Conservation (phyloP, 2,113 vertebrate species). For the Scartelaos histophorus region DNA sequence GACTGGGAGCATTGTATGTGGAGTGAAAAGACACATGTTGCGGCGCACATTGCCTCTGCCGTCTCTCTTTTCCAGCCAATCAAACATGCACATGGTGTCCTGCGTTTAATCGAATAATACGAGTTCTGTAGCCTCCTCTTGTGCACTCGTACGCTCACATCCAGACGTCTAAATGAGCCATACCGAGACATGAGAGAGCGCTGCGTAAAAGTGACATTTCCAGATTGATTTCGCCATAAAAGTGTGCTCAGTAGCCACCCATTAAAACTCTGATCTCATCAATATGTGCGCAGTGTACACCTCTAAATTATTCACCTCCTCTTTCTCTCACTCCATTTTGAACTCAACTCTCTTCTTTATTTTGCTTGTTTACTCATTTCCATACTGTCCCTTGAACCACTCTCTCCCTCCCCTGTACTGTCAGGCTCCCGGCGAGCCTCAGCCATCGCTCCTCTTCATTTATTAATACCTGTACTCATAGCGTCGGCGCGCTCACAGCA, state of each 20-base stretch:
- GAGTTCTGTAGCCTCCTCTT: background rate
- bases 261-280: conserved; percentile 86
- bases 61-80: background rate
- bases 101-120: background rate
- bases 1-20: conserved; percentile 22
- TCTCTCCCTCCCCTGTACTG: conserved; percentile 53
- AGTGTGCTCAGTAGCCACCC: conserved; percentile 82
- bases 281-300: conserved; percentile 77
- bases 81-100: conserved; percentile 1
- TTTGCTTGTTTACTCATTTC: conserved; percentile 39
- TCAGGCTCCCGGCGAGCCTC: conserved; percentile 66
- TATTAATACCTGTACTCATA: conserved; percentile 73
- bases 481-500: conserved; percentile 44
- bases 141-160: too few species aligned
- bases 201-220: conserved; percentile 56
- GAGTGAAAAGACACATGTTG: conserved; percentile 37
- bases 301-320: conserved; percentile 83
- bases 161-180: background rate
- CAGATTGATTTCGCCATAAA: conserved; percentile 87
- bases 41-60: background rate
- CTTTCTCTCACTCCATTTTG: conserved; percentile 45
- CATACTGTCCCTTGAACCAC: conserved; percentile 16
- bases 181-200: conserved; percentile 1
- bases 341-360: conserved; percentile 23
- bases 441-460: conserved; percentile 76